Percentiles rank a stretch among this genome's conserved stretches.
Conservation (phyloP, 2,113 vertebrate species). For the Eulemur rufifrons region DNA sequence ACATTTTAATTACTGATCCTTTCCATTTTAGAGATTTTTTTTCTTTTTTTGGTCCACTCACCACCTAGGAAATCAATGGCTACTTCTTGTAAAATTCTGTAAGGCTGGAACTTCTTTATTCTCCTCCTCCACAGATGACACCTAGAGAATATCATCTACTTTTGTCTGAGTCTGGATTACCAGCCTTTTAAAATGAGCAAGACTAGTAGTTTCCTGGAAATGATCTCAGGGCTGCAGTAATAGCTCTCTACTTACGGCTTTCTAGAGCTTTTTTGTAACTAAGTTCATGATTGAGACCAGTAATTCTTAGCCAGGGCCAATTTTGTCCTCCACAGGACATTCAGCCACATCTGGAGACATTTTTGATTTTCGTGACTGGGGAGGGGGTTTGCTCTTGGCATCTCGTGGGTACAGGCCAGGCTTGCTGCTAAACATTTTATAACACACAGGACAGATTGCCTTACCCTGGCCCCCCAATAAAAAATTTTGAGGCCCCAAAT, state of each 20-base stretch:
- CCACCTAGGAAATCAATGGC: background rate
- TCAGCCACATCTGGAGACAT: background rate
- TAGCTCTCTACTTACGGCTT: background rate
- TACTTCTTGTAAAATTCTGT: slow-evolving; percentile 8
- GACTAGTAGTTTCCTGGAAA: background rate
- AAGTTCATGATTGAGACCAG: background rate
- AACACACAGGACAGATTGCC: background rate
- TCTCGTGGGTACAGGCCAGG: background rate
- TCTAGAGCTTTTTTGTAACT: background rate
- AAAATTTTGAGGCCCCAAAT: background rate
- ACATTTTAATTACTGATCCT: background rate
- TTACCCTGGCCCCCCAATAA: background rate
- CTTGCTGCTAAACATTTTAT: background rate
- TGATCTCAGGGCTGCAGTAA: background rate
- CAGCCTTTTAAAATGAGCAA: background rate
- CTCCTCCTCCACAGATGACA: background rate
- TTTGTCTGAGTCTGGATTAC: background rate
- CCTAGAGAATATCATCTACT: background rate
- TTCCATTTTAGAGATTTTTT: background rate
- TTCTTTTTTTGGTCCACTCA: background rate
- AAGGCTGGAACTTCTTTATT: background rate
- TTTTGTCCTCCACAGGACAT: background rate
- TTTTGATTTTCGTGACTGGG: background rate
- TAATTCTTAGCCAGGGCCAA: background rate
- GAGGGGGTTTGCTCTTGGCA: background rate